phyloP scores from a whole-genome alignment of 2,113 vertebrate genomes.

The Stegastes partitus region DNA sequence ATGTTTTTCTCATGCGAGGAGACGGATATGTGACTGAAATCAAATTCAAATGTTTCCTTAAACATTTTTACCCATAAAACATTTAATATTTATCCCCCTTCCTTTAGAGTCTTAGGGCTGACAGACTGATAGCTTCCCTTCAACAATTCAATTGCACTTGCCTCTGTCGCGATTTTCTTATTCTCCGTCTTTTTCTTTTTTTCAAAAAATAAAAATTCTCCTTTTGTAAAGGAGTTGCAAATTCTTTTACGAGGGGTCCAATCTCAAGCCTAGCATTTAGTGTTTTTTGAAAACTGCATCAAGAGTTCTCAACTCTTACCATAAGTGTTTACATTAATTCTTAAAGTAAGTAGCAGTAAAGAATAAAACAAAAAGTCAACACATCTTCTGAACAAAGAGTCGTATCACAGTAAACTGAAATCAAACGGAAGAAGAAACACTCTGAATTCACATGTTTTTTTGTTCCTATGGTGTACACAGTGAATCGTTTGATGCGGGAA shows the following conservation, averaged over 20 bases:
- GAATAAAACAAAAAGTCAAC: constrained; percentile 79
- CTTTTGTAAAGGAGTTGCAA: constrained; percentile 83
- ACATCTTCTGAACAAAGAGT: constrained; percentile 77
- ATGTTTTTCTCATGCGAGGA: constrained; percentile 87
- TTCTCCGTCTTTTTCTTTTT: constrained; percentile 62
- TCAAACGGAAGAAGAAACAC: constrained; percentile 79
- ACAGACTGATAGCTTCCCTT: constrained; percentile 99
- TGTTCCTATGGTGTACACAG: constrained; percentile 85
- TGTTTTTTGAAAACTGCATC: constrained; percentile 77
- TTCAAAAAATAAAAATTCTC: constrained; percentile 38
- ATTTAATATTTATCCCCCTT: constrained; percentile 91
- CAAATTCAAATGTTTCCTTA: constrained; percentile 84
- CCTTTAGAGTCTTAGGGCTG: constrained; percentile 99
- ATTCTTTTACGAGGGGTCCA: constrained; percentile 79
- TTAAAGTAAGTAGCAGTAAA: constrained; percentile 80
- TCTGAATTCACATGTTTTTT: constrained; percentile 80
- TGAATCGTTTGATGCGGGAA: constrained; percentile 72
- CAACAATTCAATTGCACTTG: constrained; percentile 99
- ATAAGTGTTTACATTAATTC: constrained; percentile 79
- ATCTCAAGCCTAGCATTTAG: constrained; percentile 81
- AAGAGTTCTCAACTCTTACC: constrained; percentile 84
- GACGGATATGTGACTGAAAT: constrained; percentile 88
- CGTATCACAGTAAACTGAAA: constrained; percentile 81
- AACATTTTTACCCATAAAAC: constrained; percentile 84
- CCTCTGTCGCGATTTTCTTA: constrained; percentile 90